These are phyloP conservation scores for Fopius arisanus DNA, from an alignment of 1,140 invertebrate genomes.

Conservation along the genomic window DNA sequence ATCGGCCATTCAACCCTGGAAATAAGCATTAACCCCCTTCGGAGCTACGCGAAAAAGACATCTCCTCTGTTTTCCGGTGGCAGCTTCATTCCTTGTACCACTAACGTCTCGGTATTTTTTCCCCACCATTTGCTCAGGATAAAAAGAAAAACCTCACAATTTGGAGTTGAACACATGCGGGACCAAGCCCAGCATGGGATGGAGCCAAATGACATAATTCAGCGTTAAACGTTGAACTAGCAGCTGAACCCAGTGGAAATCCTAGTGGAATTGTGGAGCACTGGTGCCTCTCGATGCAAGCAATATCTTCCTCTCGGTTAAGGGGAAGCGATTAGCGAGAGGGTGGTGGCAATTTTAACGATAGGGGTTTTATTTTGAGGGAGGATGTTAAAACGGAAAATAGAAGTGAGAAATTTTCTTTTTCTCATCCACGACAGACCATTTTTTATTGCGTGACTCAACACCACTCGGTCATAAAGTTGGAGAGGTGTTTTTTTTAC, in stretches of 20 bases:
- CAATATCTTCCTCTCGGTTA: not conserved
- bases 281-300: not conserved
- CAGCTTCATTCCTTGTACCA: not conserved
- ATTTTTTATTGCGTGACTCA: constrained; percentile 4
- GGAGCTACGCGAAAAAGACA: not conserved
- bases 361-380: not conserved
- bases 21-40: not conserved
- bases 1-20: not conserved
- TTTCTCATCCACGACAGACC: not conserved
- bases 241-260: constrained; percentile 3
- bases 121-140: not conserved
- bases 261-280: not conserved
- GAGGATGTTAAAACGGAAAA: not conserved
- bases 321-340: not conserved
- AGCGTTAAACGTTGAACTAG: constrained; percentile 8
- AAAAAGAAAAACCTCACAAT: not conserved
- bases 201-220: constrained; percentile 7
- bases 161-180: constrained; percentile 7
- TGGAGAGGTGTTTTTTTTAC: not conserved
- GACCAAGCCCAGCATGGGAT: constrained; percentile 1
- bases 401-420: not conserved
- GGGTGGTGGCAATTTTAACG: not conserved
- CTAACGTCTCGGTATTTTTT: not conserved
- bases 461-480: constrained; percentile 1
- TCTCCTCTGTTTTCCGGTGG: not conserved